A percentile compares a stretch with the other conserved stretches of the same genome.
Evolutionary conservation across 1,140 invertebrate genomes (phyloP).

Genomic region (Tetraneura akinire): DNA sequence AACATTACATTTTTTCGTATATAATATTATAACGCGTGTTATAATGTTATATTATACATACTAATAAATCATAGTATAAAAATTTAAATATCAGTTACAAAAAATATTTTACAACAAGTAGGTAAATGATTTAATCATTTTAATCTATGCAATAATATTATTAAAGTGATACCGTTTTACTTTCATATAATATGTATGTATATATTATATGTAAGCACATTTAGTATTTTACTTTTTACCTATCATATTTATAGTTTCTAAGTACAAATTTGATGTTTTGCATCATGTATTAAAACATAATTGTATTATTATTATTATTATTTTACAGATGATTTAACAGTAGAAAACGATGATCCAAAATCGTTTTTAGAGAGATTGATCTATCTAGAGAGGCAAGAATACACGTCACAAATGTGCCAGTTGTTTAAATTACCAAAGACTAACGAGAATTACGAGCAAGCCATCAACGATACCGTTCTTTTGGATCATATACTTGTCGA

Average conservation of each 20-base stretch:
- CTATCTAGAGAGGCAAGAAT: conserved; percentile 55
- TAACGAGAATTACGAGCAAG: conserved; percentile 19
- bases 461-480: conserved; percentile 54
- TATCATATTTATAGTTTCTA: too few relatives aligned
- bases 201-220: not conserved
- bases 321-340: not conserved
- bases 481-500: conserved; percentile 78
- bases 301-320: not conserved
- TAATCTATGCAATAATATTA: too few relatives aligned
- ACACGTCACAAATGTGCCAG: conserved; percentile 54
- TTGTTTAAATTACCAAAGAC: conserved; percentile 23
- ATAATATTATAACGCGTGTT: too few relatives aligned
- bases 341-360: conserved; percentile 26
- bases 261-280: too few relatives aligned
- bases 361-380: conserved; percentile 50
- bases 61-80: too few relatives aligned
- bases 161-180: too few relatives aligned
- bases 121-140: too few relatives aligned
- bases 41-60: too few relatives aligned
- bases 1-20: too few relatives aligned
- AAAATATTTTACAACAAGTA: too few relatives aligned
- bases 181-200: not conserved
- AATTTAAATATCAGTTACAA: too few relatives aligned
- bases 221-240: too few relatives aligned
- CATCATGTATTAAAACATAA: not conserved